Conservation (phyloP, 2,113 vertebrate genomes). For the Microcebus ravelobensis region DNA sequence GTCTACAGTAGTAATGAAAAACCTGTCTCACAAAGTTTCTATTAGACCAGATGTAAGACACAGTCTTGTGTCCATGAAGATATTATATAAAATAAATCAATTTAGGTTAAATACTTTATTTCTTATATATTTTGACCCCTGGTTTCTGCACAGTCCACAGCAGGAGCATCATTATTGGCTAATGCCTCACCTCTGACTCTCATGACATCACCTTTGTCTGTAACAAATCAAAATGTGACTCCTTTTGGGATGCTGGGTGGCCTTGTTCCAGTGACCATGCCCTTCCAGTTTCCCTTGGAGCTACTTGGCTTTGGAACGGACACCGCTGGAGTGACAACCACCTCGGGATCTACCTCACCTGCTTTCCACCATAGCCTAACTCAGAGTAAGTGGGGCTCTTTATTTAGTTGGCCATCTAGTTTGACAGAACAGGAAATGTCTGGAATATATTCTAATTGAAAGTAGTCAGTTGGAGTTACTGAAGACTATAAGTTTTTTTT, state of each 20-base stretch:
- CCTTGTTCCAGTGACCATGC: conserved; percentile 96
- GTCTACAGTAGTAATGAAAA: background rate
- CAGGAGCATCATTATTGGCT: conserved; percentile 90
- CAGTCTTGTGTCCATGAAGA: conserved; percentile 39
- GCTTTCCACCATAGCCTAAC: conserved; percentile 90
- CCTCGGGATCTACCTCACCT: conserved; percentile 92
- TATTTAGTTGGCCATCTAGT: background rate
- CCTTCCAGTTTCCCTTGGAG: conserved; percentile 96
- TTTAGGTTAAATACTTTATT: conserved; percentile 48
- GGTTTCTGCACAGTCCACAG: conserved; percentile 90
- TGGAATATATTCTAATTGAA: background rate
- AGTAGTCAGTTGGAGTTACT: conserved; percentile 3
- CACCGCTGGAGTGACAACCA: conserved; percentile 89
- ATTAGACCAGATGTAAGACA: conserved; percentile 17
- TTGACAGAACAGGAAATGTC: background rate
- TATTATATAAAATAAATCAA: conserved; percentile 60
- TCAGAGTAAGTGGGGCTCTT: conserved; percentile 86
- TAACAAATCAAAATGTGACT: conserved; percentile 90
- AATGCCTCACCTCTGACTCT: conserved; percentile 92
- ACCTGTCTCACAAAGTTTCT: conserved; percentile 17
- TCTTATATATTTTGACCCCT: conserved; percentile 69
- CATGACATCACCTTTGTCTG: conserved; percentile 91
- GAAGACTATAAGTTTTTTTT: background rate
- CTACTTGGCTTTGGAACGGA: conserved; percentile 92
- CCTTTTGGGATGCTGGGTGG: conserved; percentile 97